phyloP scores from a whole-genome alignment of 2,113 vertebrate species.

The Notarius quadriscutis region DNA sequence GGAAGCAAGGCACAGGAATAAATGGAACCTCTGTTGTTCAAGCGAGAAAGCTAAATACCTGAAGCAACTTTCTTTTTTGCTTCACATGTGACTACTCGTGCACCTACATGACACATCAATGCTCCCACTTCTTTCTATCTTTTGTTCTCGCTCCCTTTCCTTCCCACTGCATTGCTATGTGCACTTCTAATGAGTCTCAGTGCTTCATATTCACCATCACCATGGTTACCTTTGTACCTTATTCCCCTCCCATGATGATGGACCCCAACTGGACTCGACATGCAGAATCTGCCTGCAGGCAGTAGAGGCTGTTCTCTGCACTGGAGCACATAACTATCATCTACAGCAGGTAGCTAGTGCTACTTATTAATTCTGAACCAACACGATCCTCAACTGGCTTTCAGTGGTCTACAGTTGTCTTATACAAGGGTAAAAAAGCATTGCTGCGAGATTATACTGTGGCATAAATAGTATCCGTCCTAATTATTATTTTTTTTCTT shows the following conservation, averaged over 20 bases:
- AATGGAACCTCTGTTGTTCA: constrained; percentile 58
- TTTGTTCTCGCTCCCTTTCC: not conserved
- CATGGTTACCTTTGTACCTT: constrained; percentile 52
- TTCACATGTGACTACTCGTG: not conserved
- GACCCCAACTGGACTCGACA: constrained; percentile 45
- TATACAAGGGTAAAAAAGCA: not conserved
- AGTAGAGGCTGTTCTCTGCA: constrained; percentile 14
- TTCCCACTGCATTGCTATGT: constrained; percentile 29
- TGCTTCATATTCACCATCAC: constrained; percentile 47
- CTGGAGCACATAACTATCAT: constrained; percentile 19
- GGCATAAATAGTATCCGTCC: constrained; percentile 8
- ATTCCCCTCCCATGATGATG: constrained; percentile 28
- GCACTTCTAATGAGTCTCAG: constrained; percentile 51
- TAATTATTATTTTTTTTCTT: constrained; percentile 29
- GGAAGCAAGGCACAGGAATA: constrained; percentile 45
- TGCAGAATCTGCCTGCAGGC: constrained; percentile 43
- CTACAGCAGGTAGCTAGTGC: constrained; percentile 20
- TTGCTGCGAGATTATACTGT: constrained; percentile 31
- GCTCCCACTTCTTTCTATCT: constrained; percentile 37
- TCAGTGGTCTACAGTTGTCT: not conserved
- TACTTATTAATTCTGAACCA: not conserved
- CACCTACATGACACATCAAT: not conserved
- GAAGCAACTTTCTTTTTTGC: not conserved
- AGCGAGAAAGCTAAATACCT: constrained; percentile 43
- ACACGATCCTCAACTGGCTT: not conserved